phyloP scores from a whole-genome alignment of 2,113 vertebrate genomes.

The Plestiodon gilberti region DNA sequence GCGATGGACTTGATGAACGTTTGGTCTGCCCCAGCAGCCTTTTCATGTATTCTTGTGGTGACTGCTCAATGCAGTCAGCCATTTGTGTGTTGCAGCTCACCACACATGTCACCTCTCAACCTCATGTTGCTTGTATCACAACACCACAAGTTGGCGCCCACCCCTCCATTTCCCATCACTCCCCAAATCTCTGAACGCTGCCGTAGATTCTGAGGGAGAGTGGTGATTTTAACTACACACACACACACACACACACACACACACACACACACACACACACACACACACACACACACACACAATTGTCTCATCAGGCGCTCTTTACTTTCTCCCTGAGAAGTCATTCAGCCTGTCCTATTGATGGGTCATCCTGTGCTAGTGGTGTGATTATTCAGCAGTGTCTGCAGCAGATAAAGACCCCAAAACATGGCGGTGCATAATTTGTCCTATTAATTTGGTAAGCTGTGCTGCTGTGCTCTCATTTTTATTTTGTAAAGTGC shows the following conservation, averaged over 20 bases:
- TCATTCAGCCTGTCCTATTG: background rate
- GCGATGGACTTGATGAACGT: too few species aligned
- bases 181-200: background rate
- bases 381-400: constrained; percentile 13
- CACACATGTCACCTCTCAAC: too few species aligned
- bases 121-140: too few species aligned
- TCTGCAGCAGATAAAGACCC: constrained; percentile 27
- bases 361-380: background rate
- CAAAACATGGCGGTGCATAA: constrained; percentile 21
- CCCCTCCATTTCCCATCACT: background rate
- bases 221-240: background rate
- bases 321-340: background rate
- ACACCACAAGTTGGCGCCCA: background rate
- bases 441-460: constrained; percentile 47
- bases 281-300: too few species aligned
- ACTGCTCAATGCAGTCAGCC: too few species aligned
- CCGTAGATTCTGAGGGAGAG: background rate
- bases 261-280: too few species aligned
- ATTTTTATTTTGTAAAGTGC: constrained; percentile 24
- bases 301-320: background rate
- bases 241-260: too few species aligned
- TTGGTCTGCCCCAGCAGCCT: too few species aligned
- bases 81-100: too few species aligned
- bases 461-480: constrained; percentile 7
- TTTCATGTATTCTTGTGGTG: too few species aligned